Conservation (phyloP, 2,888 invertebrate genomes). For the Polylopha cassiicola region DNA sequence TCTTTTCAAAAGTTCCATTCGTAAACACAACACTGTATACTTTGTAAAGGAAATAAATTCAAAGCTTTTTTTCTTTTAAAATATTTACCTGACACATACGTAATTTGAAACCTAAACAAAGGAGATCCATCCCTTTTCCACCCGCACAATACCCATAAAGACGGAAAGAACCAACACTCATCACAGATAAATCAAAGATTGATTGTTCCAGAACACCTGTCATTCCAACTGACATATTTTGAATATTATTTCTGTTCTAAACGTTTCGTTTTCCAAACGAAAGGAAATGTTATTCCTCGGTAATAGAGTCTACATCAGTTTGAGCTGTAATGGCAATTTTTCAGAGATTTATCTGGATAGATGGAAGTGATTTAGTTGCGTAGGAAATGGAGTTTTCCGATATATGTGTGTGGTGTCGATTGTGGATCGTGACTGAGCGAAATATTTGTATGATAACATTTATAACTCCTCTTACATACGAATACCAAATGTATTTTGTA, state of each 20-base stretch:
- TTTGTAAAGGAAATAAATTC: too few relatives aligned
- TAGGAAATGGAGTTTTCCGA: too few relatives aligned
- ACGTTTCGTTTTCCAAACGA: slow-evolving; percentile 1
- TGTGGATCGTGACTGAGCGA: too few relatives aligned
- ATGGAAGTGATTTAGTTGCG: too few relatives aligned
- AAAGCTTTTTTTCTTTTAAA: slow-evolving; percentile 6
- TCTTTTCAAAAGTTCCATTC: too few relatives aligned
- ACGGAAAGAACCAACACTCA: slow-evolving; percentile 12
- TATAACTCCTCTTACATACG: too few relatives aligned
- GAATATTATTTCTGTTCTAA: slow-evolving; percentile 22
- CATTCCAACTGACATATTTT: slow-evolving; percentile 21
- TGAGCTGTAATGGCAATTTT: slow-evolving; percentile 15
- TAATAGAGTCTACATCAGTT: slow-evolving; percentile 2
- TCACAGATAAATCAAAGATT: slow-evolving; percentile 21
- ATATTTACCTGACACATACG: slow-evolving; percentile 8
- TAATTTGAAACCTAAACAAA: slow-evolving; percentile 2
- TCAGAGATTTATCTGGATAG: slow-evolving; percentile 17
- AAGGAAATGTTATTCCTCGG: not conserved
- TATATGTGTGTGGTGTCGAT: too few relatives aligned
- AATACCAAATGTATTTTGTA: too few relatives aligned
- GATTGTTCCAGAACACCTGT: slow-evolving; percentile 22
- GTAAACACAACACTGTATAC: too few relatives aligned
- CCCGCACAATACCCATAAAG: not conserved
- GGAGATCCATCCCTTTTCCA: slow-evolving; percentile 5
- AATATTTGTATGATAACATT: too few relatives aligned